Percentiles rank a stretch among this genome's conserved stretches.
These are phyloP conservation scores for Phaedon cochleariae DNA, from an alignment of 2,888 invertebrate species.

Conservation along the genomic window DNA sequence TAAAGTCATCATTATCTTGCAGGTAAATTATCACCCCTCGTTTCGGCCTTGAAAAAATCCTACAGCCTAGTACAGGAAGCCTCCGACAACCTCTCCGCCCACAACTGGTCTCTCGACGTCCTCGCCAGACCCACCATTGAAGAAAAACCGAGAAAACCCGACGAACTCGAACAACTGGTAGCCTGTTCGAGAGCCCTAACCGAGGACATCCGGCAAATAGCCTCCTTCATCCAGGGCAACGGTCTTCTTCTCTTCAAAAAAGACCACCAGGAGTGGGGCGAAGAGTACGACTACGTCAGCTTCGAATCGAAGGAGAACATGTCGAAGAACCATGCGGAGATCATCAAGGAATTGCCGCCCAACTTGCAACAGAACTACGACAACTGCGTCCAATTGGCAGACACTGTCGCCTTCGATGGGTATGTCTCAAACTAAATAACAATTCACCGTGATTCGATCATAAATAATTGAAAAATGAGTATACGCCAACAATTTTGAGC, in stretches of 20 bases:
- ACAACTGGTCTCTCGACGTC: slow-evolving; percentile 80
- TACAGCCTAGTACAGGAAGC: slow-evolving; percentile 83
- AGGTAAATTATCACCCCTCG: slow-evolving; percentile 76
- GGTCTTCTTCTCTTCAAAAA: slow-evolving; percentile 81
- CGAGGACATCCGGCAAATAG: slow-evolving; percentile 88
- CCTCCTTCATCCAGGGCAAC: slow-evolving; percentile 90
- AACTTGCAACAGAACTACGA: slow-evolving; percentile 81
- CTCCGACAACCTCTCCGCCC: slow-evolving; percentile 75
- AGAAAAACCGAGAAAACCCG: slow-evolving; percentile 70
- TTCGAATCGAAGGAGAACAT: slow-evolving; percentile 79
- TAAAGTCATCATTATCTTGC: too few relatives aligned
- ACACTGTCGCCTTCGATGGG: slow-evolving; percentile 69
- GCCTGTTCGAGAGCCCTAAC: slow-evolving; percentile 87
- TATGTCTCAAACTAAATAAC: too few relatives aligned
- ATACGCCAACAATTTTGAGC: too few relatives aligned
- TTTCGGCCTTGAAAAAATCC: slow-evolving; percentile 81
- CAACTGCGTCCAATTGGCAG: slow-evolving; percentile 76
- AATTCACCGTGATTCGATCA: too few relatives aligned
- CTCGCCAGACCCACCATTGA: slow-evolving; percentile 58
- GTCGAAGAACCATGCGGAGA: slow-evolving; percentile 76
- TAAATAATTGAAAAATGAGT: too few relatives aligned
- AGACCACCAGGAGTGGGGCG: slow-evolving; percentile 71
- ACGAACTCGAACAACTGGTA: slow-evolving; percentile 88
- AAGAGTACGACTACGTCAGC: slow-evolving; percentile 92
- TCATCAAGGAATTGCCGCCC: slow-evolving; percentile 76